phyloP scores from a whole-genome alignment of 2,113 vertebrate species.

The Thamnophis sirtalis region DNA sequence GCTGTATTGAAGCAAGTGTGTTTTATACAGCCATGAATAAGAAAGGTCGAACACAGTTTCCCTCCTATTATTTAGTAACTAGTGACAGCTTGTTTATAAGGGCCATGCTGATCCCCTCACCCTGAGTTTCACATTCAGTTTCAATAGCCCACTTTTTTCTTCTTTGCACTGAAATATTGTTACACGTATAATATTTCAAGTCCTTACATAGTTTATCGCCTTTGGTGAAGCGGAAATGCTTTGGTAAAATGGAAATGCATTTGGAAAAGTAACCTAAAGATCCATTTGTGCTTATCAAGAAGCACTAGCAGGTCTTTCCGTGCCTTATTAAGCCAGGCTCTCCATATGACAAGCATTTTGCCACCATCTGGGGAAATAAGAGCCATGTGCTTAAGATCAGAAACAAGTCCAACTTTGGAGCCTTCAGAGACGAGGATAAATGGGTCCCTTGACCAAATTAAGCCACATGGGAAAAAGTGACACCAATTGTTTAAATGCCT shows the following conservation, averaged over 20 bases:
- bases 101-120: neutral
- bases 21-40: neutral
- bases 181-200: neutral
- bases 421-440: neutral
- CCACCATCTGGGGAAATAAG: slow-evolving; percentile 21
- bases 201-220: slow-evolving; percentile 1
- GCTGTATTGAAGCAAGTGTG: neutral
- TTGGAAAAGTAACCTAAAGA: slow-evolving; percentile 26
- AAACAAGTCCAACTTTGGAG: neutral
- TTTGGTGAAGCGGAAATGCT: neutral
- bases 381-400: slow-evolving; percentile 35
- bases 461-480: neutral
- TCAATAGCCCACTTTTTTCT: neutral
- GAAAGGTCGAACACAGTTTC: neutral
- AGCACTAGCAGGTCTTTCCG: slow-evolving; percentile 5
- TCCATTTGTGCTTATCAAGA: neutral
- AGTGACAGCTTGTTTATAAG: neutral
- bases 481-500: neutral
- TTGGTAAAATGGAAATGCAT: slow-evolving; percentile 28
- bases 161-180: neutral
- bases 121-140: neutral
- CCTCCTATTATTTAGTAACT: neutral
- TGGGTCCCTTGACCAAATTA: neutral
- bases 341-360: slow-evolving; percentile 23
- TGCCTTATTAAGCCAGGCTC: neutral